These are phyloP conservation scores for Hesperia comma DNA, from an alignment of 2,888 invertebrate genomes.

Conservation along the genomic window DNA sequence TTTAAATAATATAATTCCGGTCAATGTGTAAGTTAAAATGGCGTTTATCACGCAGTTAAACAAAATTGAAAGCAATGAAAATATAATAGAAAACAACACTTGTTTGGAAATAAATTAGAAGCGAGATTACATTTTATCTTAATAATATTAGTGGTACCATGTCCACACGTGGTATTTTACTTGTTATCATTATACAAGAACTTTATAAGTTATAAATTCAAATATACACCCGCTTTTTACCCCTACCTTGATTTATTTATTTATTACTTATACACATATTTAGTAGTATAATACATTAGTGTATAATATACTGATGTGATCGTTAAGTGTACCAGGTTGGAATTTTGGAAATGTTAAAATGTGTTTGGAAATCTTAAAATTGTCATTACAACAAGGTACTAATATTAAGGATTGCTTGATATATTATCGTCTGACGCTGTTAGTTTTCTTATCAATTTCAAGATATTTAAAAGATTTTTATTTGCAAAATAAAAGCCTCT, in stretches of 20 bases:
- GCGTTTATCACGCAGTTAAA: not conserved
- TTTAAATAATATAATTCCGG: not conserved
- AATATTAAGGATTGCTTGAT: too few relatives aligned
- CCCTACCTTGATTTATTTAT: not conserved
- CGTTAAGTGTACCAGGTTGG: not conserved
- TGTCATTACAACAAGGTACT: too few relatives aligned
- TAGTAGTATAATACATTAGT: not conserved
- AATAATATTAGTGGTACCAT: slow-evolving; percentile 8
- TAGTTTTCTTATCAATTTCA: too few relatives aligned
- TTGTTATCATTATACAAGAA: slow-evolving; percentile 16
- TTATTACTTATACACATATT: not conserved
- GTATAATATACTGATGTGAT: not conserved
- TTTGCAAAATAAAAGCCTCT: too few relatives aligned
- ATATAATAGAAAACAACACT: slow-evolving; percentile 1
- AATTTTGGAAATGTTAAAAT: too few relatives aligned
- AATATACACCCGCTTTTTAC: slow-evolving; percentile 23
- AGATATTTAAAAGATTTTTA: too few relatives aligned
- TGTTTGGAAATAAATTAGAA: slow-evolving; percentile 29
- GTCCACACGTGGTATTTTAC: slow-evolving; percentile 4
- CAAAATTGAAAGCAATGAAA: not conserved
- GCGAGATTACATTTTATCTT: slow-evolving; percentile 1
- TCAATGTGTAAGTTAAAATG: not conserved
- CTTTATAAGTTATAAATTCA: slow-evolving; percentile 22
- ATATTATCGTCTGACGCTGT: too few relatives aligned
- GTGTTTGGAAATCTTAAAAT: too few relatives aligned